Evolutionary conservation across 2,797 vertebrate species (phyloP).

Genomic region (Oreochromis grahami): DNA sequence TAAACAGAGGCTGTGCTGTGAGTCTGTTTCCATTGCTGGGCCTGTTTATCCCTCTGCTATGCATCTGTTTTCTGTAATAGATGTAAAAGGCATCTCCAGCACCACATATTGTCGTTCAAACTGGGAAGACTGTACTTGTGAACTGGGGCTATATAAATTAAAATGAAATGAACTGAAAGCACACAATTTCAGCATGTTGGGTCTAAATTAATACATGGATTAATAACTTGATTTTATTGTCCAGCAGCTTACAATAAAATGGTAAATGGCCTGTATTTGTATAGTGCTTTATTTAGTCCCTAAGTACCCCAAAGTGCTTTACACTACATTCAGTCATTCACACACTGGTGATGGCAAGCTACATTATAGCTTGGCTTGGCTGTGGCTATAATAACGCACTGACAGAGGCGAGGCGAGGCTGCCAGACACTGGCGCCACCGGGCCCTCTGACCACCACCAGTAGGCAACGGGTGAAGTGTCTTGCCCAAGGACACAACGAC

Average conservation of each 20-base stretch:
- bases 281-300: neutral
- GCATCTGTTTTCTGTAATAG: neutral
- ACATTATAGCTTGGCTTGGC: no score
- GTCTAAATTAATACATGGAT: neutral
- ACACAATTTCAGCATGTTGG: fast-evolving
- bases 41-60: neutral
- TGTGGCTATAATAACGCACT: neutral
- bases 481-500: neutral
- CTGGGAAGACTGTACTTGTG: neutral
- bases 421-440: fast-evolving
- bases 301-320: neutral
- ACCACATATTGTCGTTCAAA: neutral
- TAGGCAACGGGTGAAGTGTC: neutral
- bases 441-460: neutral
- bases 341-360: neutral
- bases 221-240: neutral
- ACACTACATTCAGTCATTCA: neutral
- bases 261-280: neutral
- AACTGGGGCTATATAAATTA: neutral
- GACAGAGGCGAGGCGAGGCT: neutral
- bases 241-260: neutral
- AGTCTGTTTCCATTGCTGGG: neutral
- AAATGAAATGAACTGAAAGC: neutral
- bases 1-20: neutral
- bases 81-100: neutral